A percentile compares a stretch with the other conserved stretches of the same genome.
These are phyloP conservation scores for Gallinago nigripennis DNA, from an alignment of 2,797 vertebrate species.

Conservation along the genomic window DNA sequence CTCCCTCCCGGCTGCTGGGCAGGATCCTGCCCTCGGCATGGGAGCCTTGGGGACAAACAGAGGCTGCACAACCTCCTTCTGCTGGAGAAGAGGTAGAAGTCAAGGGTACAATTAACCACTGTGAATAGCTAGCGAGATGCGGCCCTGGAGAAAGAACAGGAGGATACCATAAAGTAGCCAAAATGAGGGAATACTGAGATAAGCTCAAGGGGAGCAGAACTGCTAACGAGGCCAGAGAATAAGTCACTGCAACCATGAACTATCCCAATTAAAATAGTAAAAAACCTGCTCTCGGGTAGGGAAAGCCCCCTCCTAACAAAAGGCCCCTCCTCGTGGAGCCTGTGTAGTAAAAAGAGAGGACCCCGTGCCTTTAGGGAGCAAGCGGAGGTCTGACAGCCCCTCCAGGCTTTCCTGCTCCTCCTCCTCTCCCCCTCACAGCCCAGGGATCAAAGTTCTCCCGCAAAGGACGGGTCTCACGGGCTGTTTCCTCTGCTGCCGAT, in stretches of 20 bases:
- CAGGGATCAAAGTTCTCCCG: conserved; percentile 55
- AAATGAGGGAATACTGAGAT: not conserved
- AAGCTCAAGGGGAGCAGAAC: not conserved
- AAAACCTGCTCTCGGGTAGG: too few species aligned
- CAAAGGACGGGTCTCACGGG: conserved; percentile 68
- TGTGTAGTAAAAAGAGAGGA: not conserved
- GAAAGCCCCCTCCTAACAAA: not conserved
- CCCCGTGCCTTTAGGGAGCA: not conserved
- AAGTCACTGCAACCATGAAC: not conserved
- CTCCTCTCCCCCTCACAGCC: conserved; percentile 30
- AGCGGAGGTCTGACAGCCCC: not conserved
- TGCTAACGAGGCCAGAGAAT: not conserved
- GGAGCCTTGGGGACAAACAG: too few species aligned
- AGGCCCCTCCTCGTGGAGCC: not conserved
- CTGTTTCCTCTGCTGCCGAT: conserved; percentile 71
- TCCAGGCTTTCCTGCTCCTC: conserved; percentile 57
- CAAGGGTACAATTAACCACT: not conserved
- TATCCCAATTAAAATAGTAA: not conserved
- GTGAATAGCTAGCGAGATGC: not conserved
- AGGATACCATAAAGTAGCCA: not conserved
- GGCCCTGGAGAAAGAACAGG: not conserved
- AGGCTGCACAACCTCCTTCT: not conserved
- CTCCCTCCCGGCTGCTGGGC: not conserved
- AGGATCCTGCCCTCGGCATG: not conserved
- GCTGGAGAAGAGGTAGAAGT: not conserved